Base-by-base conservation (phyloP, 2,888 invertebrate genomes). In the Metalampra italica region DNA sequence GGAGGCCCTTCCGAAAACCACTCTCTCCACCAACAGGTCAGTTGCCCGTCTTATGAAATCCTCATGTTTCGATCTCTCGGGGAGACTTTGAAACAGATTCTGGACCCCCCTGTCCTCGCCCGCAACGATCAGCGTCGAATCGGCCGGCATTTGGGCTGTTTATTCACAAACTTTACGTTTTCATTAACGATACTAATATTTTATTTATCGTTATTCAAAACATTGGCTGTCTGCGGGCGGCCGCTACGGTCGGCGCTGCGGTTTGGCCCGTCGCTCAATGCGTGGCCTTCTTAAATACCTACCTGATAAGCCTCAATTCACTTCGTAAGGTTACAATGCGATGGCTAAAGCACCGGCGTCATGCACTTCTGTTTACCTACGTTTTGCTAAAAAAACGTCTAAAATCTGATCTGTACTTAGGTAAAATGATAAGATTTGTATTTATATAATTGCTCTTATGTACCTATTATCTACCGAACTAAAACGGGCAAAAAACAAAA, bases 1-100 rank as follows among this genome's bases (percentile, higher is more conserved):
- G 55, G 91, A 90, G 0, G 94, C 93, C 45, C 94, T 94, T 65
- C 93, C 91, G 64, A 96, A 95, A 9, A 96, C 92, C 4, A 95
- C 95, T 49, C 94, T 90, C 54, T 94, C 92, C 39, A 96, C 85
- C 57, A 96, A 82, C 53, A 95, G 78, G 50, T 95, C 94, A 43
- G 94, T 90, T 51, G 93, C 93, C 54, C 92, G 90, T 45, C 93
- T 88, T 39, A 96, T 86, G 69, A 96, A 95, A 43, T 91, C 90
- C 71, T 95, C 95, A 73, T 95, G 94, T 39, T 90, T 86, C 13
- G 90, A 82, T 60, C 90, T 87, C 36, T 91, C 89, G 1, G 95
- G 92, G 49, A 93, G 81, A 69, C 93, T 93, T 67, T 92, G 91
- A 70, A 89, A 92, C 57, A 71, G 66, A 49, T 65, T 72, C 44